Conservation (phyloP, 2,113 vertebrate genomes). For the Garra rufa region DNA sequence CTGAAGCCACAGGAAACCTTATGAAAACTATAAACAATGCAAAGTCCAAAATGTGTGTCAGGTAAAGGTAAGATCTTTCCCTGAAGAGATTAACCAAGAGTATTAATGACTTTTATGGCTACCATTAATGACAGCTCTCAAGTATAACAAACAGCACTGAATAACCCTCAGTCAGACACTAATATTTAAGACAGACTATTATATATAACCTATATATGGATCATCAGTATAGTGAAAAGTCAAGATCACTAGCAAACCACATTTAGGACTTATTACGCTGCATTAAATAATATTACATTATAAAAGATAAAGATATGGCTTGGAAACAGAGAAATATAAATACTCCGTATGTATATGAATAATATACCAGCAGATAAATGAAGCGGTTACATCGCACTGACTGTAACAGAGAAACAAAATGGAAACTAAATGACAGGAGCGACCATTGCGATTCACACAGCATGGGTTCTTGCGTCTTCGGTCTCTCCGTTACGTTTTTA, state of each 20-base stretch:
- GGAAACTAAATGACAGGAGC: constrained; percentile 43
- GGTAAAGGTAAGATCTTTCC: background rate
- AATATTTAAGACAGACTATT: background rate
- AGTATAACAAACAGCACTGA: background rate
- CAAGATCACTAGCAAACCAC: background rate
- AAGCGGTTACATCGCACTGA: constrained; percentile 15
- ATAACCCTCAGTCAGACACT: background rate
- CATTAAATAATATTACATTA: background rate
- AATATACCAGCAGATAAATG: background rate
- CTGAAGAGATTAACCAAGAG: background rate
- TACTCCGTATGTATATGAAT: background rate
- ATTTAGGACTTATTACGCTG: background rate
- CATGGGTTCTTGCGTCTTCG: background rate
- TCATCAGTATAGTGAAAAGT: background rate
- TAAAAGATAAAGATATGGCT: background rate
- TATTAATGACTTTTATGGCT: background rate
- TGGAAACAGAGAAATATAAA: background rate
- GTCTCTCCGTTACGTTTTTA: background rate
- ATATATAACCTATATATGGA: background rate
- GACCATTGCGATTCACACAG: constrained; percentile 13
- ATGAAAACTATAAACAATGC: constrained; percentile 61
- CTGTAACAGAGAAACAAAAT: constrained; percentile 46
- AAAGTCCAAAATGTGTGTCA: constrained; percentile 49
- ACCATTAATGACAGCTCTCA: background rate
- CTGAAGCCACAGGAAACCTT: constrained; percentile 65